phyloP scores from a whole-genome alignment of 2,888 invertebrate genomes.

The Drosophila mimica region DNA sequence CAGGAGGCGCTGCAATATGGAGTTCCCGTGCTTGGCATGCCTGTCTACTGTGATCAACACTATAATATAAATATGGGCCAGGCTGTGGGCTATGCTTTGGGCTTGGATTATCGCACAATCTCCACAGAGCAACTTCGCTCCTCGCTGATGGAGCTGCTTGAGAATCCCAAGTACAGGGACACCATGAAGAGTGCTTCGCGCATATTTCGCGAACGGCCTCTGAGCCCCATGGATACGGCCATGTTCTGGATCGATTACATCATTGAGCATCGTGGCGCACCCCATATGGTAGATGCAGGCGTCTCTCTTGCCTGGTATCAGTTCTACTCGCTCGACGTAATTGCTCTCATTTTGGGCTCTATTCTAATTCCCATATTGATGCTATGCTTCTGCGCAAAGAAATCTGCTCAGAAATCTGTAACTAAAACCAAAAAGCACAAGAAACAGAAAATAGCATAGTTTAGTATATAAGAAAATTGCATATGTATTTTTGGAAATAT shows the following conservation, averaged over 20 bases:
- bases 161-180: conserved; percentile 79
- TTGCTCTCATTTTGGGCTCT: conserved; percentile 19
- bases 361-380: conserved; percentile 13
- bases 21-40: conserved; percentile 84
- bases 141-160: conserved; percentile 78
- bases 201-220: conserved; percentile 80
- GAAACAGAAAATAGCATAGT: neutral
- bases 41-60: conserved; percentile 83
- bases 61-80: conserved; percentile 74
- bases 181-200: conserved; percentile 72
- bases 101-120: conserved; percentile 68
- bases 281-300: conserved; percentile 77
- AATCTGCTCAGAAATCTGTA: neutral
- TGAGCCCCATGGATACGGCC: conserved; percentile 79
- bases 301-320: conserved; percentile 80
- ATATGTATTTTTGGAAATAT: neutral
- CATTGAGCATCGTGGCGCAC: conserved; percentile 82
- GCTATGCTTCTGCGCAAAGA: neutral
- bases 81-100: conserved; percentile 74
- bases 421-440: neutral
- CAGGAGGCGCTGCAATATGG: conserved; percentile 83
- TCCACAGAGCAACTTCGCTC: conserved; percentile 60
- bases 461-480: neutral
- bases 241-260: conserved; percentile 84
- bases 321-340: conserved; percentile 80